phyloP scores from a whole-genome alignment of 2,888 invertebrate species.

The Fissipunctia ypsillon region DNA sequence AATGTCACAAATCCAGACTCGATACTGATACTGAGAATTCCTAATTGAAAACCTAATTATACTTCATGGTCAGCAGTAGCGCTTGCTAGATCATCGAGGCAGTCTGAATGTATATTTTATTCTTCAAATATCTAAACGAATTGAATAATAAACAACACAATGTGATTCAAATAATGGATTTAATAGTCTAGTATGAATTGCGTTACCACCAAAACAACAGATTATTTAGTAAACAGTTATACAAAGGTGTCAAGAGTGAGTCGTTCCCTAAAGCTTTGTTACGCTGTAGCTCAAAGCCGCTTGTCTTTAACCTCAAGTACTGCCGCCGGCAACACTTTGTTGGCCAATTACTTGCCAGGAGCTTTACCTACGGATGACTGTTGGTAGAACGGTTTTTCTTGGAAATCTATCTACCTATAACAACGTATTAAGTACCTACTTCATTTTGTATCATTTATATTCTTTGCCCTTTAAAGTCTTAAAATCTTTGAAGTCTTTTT shows the following conservation, averaged over 20 bases:
- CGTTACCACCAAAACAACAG: conserved; percentile 2
- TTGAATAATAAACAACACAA: not conserved
- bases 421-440: not conserved
- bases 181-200: not conserved
- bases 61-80: too few species aligned
- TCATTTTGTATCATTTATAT: not conserved
- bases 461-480: not conserved
- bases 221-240: conserved; percentile 24
- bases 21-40: too few species aligned
- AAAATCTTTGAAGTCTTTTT: not conserved
- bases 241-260: conserved; percentile 43
- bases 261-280: conserved; percentile 20
- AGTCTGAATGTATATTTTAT: not conserved
- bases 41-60: too few species aligned
- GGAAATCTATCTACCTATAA: not conserved
- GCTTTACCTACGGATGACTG: not conserved
- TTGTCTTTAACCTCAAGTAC: conserved; percentile 16
- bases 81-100: too few species aligned
- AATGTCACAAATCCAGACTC: too few species aligned
- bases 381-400: conserved; percentile 4
- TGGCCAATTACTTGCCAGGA: conserved; percentile 30
- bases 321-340: conserved; percentile 56
- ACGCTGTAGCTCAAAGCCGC: conserved; percentile 16
- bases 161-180: not conserved
- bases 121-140: not conserved